phyloP scores from a whole-genome alignment of 2,888 invertebrate genomes.

The Thyatira batis region DNA sequence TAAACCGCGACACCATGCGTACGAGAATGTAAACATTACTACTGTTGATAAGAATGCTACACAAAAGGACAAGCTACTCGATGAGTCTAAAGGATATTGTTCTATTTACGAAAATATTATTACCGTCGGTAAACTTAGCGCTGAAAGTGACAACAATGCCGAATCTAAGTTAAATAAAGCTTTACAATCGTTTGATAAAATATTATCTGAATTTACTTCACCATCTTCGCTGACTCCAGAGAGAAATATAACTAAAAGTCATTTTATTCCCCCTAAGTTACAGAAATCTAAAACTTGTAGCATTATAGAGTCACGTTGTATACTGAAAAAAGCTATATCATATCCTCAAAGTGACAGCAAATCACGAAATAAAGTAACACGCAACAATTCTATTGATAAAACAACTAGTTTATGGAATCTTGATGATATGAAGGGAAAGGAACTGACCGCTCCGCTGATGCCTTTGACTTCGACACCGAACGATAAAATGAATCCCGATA shows the following conservation, averaged over 20 bases:
- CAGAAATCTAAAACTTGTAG: conserved; percentile 88
- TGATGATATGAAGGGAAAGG: conserved; percentile 80
- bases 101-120: conserved; percentile 78
- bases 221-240: conserved; percentile 52
- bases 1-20: conserved; percentile 57
- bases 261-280: conserved; percentile 80
- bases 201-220: conserved; percentile 68
- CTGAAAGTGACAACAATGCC: conserved; percentile 32
- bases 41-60: conserved; percentile 40
- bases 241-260: conserved; percentile 41
- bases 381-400: conserved; percentile 77
- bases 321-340: conserved; percentile 83
- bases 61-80: conserved; percentile 51
- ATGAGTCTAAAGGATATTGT: conserved; percentile 73
- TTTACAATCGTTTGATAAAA: conserved; percentile 77
- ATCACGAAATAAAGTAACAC: conserved; percentile 61
- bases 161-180: conserved; percentile 73
- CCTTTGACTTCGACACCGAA: conserved; percentile 58
- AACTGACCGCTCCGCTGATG: conserved; percentile 66
- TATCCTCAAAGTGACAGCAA: conserved; percentile 64
- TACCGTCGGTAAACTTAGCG: conserved; percentile 55
- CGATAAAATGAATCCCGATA: conserved; percentile 74
- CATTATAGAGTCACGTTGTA: conserved; percentile 86
- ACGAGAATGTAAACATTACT: conserved; percentile 76
- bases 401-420: conserved; percentile 84